These are phyloP conservation scores for Etheostoma spectabile DNA, from an alignment of 2,113 vertebrate genomes.

Conservation along the genomic window DNA sequence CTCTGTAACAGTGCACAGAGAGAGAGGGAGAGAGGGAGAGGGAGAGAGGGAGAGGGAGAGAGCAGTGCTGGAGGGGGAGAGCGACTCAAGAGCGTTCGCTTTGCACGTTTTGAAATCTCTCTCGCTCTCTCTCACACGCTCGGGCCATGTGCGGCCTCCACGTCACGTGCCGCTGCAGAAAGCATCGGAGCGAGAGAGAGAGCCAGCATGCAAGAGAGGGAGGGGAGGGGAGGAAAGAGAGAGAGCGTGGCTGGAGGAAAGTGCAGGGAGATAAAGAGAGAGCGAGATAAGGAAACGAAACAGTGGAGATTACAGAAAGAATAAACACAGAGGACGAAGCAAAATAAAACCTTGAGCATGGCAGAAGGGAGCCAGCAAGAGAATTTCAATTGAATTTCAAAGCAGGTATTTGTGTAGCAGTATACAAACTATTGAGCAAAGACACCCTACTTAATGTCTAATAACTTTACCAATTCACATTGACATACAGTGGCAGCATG, in stretches of 20 bases:
- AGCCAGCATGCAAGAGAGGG: conserved; percentile 38
- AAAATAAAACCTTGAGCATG: neutral
- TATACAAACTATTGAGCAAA: neutral
- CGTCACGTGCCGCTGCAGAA: conserved; percentile 86
- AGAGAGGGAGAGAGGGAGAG: conserved; percentile 10
- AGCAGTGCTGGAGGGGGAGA: conserved; percentile 36
- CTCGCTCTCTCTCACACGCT: conserved; percentile 79
- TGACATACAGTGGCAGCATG: neutral
- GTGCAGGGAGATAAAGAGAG: neutral
- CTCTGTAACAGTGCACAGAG: conserved; percentile 50
- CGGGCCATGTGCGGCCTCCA: conserved; percentile 83
- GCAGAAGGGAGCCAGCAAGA: neutral
- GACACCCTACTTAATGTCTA: neutral
- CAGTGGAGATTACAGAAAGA: conserved; percentile 52
- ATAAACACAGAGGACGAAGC: conserved; percentile 6
- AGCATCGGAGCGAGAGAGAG: conserved; percentile 74
- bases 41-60: conserved; percentile 6
- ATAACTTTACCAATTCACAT: neutral
- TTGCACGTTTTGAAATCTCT: conserved; percentile 72
- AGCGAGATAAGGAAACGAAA: conserved; percentile 42
- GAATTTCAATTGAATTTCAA: neutral
- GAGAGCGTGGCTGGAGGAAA: neutral
- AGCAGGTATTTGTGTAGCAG: neutral
- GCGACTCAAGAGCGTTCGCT: conserved; percentile 43
- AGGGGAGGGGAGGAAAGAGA: conserved; percentile 15